phyloP scores from a whole-genome alignment of 2,888 invertebrate genomes.

The Drosophila longiperda region DNA sequence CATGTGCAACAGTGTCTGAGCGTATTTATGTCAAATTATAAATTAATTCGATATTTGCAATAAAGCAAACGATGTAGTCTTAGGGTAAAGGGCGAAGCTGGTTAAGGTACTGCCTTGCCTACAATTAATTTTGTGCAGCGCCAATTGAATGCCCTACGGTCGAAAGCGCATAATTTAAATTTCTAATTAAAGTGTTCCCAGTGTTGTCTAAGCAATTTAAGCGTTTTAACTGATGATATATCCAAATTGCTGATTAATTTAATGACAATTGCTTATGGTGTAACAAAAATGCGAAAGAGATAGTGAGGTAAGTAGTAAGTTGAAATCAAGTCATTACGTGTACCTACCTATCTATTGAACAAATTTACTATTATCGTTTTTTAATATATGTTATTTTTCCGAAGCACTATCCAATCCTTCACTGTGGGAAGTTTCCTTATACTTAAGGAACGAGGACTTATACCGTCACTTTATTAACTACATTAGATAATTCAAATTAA shows the following conservation, averaged over 20 bases:
- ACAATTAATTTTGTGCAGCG: conserved; percentile 74
- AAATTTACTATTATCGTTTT: neutral
- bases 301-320: neutral
- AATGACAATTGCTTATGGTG: conserved; percentile 61
- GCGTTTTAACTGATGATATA: conserved; percentile 68
- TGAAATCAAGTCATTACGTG: neutral
- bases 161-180: conserved; percentile 74
- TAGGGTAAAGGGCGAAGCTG: neutral
- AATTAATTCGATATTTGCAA: conserved; percentile 73
- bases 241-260: conserved; percentile 72
- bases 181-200: conserved; percentile 77
- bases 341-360: neutral
- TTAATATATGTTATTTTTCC: neutral
- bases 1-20: conserved; percentile 55
- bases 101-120: conserved; percentile 20
- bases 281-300: neutral
- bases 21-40: conserved; percentile 78
- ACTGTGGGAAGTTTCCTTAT: neutral
- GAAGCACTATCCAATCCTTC: neutral
- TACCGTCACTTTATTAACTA: neutral
- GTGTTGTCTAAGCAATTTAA: conserved; percentile 62
- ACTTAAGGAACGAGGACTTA: neutral
- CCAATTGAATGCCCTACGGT: conserved; percentile 63
- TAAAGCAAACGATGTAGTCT: conserved; percentile 55
- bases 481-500: neutral